These are phyloP conservation scores for Tetrao urogallus DNA, from an alignment of 2,113 vertebrate genomes.

Conservation along the genomic window DNA sequence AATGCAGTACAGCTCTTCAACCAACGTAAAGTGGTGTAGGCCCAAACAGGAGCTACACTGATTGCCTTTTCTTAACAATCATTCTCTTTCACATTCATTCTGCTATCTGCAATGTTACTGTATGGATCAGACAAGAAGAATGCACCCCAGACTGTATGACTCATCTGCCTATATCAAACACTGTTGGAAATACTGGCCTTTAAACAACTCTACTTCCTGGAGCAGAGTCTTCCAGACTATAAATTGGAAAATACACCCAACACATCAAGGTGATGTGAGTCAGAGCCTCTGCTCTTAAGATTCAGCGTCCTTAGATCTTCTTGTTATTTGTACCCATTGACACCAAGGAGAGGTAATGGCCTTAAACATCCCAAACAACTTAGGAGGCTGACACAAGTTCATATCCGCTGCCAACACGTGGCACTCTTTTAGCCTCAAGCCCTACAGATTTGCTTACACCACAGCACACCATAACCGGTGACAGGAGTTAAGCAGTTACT, in stretches of 20 bases:
- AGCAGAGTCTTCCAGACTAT: neutral
- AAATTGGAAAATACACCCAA: neutral
- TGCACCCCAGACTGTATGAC: fast-evolving
- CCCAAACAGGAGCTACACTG: neutral
- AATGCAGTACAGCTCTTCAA: neutral
- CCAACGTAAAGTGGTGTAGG: neutral
- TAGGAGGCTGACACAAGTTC: neutral
- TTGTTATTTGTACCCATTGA: neutral
- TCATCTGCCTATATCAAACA: neutral
- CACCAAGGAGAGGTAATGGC: neutral
- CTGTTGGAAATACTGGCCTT: fast-evolving
- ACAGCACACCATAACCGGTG: neutral
- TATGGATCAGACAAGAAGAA: neutral
- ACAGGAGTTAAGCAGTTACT: fast-evolving
- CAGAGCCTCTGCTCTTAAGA: fast-evolving
- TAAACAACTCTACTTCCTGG: neutral
- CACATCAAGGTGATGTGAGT: fast-evolving
- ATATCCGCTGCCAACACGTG: neutral
- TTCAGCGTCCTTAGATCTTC: fast-evolving
- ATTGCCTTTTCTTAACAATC: neutral
- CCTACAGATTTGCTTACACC: neutral
- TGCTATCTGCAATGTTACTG: neutral
- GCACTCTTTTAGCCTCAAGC: neutral
- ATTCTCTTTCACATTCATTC: neutral
- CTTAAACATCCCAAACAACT: neutral